Conservation (phyloP, 2,888 invertebrate genomes). For the Petrolisthes manimaculis region DNA sequence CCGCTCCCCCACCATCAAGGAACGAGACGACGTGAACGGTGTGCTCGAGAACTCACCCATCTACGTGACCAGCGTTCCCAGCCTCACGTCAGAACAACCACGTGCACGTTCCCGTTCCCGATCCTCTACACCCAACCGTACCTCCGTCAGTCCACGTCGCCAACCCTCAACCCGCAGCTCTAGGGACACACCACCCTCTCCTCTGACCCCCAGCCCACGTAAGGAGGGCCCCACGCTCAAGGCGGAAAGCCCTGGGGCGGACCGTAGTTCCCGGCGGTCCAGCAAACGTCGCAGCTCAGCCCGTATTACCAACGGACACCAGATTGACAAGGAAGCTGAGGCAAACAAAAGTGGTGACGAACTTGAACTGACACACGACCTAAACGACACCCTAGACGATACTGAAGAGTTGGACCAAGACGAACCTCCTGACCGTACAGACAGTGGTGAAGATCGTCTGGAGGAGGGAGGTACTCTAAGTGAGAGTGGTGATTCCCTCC, state of each 20-base stretch:
- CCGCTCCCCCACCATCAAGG: constrained; percentile 34
- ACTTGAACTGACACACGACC: constrained; percentile 63
- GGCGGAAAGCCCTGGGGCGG: constrained; percentile 40
- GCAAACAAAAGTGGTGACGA: constrained; percentile 65
- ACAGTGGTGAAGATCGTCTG: constrained; percentile 48
- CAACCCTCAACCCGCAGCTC: constrained; percentile 40
- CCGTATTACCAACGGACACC: constrained; percentile 40
- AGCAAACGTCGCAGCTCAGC: constrained; percentile 36
- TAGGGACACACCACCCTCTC: constrained; percentile 48
- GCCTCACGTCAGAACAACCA: constrained; percentile 67
- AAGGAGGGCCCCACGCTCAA: constrained; percentile 47
- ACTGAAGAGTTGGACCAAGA: constrained; percentile 54
- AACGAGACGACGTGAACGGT: constrained; percentile 78
- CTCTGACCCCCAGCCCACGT: constrained; percentile 53
- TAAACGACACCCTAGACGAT: constrained; percentile 60
- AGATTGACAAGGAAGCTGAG: constrained; percentile 47
- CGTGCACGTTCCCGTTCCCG: constrained; percentile 45
- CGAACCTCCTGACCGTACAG: constrained; percentile 47
- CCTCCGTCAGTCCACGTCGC: constrained; percentile 55
- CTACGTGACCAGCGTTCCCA: constrained; percentile 81
- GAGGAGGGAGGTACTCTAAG: constrained; percentile 51
- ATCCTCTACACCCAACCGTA: constrained; percentile 53
- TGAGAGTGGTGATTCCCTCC: constrained; percentile 64
- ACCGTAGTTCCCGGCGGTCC: constrained; percentile 44
- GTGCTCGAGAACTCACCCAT: constrained; percentile 86